Conservation (phyloP, 2,113 vertebrate genomes). For the Asarcornis scutulata region DNA sequence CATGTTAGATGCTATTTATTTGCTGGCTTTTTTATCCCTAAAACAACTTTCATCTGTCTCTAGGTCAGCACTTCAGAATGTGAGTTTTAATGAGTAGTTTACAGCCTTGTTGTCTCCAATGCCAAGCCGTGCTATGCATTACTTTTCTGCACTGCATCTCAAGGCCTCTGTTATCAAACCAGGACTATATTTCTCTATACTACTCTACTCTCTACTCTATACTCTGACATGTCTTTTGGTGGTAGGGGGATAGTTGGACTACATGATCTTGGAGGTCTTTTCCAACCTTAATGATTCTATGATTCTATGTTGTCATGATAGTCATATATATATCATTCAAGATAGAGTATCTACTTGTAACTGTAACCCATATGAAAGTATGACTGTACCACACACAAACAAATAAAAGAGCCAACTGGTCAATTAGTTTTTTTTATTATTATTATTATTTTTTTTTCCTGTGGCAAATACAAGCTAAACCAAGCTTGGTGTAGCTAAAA, state of each 20-base stretch:
- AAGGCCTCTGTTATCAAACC: background rate
- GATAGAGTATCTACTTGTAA: background rate
- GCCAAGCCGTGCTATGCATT: background rate
- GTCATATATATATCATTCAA: background rate
- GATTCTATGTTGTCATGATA: background rate
- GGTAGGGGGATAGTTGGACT: too few species aligned
- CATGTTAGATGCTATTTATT: background rate
- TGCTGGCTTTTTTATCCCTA: background rate
- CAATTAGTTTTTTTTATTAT: too few species aligned
- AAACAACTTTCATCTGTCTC: background rate
- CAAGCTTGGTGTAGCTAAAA: background rate
- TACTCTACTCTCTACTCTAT: background rate
- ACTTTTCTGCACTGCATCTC: background rate
- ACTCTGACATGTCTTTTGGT: too few species aligned
- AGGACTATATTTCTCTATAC: background rate
- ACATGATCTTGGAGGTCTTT: too few species aligned
- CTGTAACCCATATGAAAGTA: background rate
- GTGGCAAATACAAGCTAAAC: background rate
- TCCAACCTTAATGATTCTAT: too few species aligned
- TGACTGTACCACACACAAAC: background rate
- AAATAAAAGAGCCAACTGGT: background rate
- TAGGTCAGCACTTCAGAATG: background rate
- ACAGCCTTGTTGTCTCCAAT: background rate
- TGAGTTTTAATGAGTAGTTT: background rate
- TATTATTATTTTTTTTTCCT: background rate